A percentile compares a stretch with the other conserved stretches of the same genome.
phyloP scores from a whole-genome alignment of 2,888 invertebrate species.

The Melanargia galathea region DNA sequence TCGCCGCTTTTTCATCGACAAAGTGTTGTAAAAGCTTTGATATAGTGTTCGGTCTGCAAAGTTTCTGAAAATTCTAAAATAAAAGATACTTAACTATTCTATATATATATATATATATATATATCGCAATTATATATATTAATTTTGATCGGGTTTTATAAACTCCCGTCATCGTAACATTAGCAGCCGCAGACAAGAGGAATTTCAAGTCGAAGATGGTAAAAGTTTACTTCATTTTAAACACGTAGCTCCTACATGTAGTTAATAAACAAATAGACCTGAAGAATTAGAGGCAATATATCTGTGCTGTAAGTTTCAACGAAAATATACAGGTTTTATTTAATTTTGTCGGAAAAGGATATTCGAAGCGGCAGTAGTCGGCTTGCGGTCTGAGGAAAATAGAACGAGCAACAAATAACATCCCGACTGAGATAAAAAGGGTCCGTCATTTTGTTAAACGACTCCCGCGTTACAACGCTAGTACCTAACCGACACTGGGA shows the following conservation, averaged over 20 bases:
- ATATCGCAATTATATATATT: too few relatives aligned
- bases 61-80: too few relatives aligned
- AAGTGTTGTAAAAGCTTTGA: too few relatives aligned
- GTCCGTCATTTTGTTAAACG: slow-evolving; percentile 79
- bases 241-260: neutral
- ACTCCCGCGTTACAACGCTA: slow-evolving; percentile 63
- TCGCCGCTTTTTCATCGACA: too few relatives aligned
- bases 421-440: slow-evolving; percentile 78
- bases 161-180: too few relatives aligned
- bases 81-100: too few relatives aligned
- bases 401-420: slow-evolving; percentile 75
- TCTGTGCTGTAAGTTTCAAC: slow-evolving; percentile 20
- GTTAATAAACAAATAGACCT: slow-evolving; percentile 17
- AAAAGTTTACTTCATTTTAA: neutral
- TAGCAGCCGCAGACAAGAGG: too few relatives aligned
- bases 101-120: too few relatives aligned
- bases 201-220: too few relatives aligned
- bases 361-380: slow-evolving; percentile 70
- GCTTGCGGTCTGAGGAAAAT: slow-evolving; percentile 73
- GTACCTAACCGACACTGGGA: slow-evolving; percentile 55
- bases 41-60: too few relatives aligned
- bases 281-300: slow-evolving; percentile 23
- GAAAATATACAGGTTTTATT: slow-evolving; percentile 51
- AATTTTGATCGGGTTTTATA: too few relatives aligned
- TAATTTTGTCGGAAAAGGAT: slow-evolving; percentile 67